Conservation (phyloP, 2,888 invertebrate genomes). For the Disparrhopalites patrizii region DNA sequence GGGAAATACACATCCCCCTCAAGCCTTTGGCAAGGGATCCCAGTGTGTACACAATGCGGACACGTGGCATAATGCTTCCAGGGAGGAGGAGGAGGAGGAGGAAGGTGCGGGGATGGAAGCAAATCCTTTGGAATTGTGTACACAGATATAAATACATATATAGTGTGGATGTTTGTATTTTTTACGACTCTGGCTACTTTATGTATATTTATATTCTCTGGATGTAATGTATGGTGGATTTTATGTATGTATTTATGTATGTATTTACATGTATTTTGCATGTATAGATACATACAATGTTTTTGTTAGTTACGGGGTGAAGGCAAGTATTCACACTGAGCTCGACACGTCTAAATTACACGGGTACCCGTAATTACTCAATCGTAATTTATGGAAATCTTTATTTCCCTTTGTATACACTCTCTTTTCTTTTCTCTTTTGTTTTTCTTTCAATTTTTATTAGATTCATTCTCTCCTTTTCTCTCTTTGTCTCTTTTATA, state of each 20-base stretch:
- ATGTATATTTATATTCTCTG: neutral
- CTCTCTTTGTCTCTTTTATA: neutral
- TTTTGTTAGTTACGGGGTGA: neutral
- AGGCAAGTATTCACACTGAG: too few species aligned
- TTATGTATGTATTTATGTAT: neutral
- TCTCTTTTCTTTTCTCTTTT: neutral
- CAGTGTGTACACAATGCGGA: too few species aligned
- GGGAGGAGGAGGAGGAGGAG: too few species aligned
- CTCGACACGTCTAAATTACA: neutral
- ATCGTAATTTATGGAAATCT: conserved; percentile 2
- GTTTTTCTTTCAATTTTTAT: neutral
- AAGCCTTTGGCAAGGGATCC: too few species aligned
- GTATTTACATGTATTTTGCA: neutral
- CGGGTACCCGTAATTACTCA: neutral
- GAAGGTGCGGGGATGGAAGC: too few species aligned
- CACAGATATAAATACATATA: too few species aligned
- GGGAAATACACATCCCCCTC: too few species aligned
- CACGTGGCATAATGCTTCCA: too few species aligned
- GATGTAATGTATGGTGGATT: neutral
- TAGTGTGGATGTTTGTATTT: too few species aligned
- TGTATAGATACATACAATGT: neutral
- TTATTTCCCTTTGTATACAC: conserved; percentile 5
- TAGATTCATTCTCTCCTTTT: neutral
- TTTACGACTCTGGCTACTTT: neutral
- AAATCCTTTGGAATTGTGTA: too few species aligned